These are phyloP conservation scores for Spinus olivaceus DNA, from an alignment of 2,797 vertebrate genomes.

Conservation along the genomic window DNA sequence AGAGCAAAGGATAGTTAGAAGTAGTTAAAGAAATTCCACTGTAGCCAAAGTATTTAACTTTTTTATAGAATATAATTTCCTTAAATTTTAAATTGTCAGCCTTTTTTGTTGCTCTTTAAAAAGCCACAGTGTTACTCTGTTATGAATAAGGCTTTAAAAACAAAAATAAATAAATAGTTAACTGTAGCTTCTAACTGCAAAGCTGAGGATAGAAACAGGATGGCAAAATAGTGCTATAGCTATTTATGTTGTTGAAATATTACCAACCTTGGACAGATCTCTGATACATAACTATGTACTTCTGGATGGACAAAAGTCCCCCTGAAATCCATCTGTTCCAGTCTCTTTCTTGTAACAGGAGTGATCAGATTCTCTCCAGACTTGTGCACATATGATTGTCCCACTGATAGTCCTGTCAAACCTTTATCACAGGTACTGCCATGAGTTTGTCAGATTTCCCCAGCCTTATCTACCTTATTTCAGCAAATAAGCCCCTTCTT, in stretches of 20 bases:
- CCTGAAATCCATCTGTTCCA: not conserved
- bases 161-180: not conserved
- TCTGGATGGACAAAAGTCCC: not conserved
- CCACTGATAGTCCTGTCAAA: not conserved
- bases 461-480: not conserved
- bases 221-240: not conserved
- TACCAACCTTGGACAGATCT: not conserved
- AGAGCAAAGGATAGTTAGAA: not conserved
- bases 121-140: not conserved
- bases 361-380: not conserved
- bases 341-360: not conserved
- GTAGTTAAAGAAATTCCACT: not conserved
- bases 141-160: not conserved
- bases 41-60: not conserved
- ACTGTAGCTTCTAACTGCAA: not conserved
- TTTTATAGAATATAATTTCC: not conserved
- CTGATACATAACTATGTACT: not conserved
- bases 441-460: not conserved
- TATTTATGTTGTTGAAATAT: not conserved
- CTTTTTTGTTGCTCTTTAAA: not conserved
- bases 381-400: not conserved
- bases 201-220: not conserved
- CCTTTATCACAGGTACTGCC: not conserved
- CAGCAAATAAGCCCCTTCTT: not conserved
- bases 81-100: not conserved